Percentiles rank a stretch among this genome's conserved stretches.
Evolutionary conservation across 2,113 vertebrate species (phyloP).

Genomic region (Epinephelus moara): DNA sequence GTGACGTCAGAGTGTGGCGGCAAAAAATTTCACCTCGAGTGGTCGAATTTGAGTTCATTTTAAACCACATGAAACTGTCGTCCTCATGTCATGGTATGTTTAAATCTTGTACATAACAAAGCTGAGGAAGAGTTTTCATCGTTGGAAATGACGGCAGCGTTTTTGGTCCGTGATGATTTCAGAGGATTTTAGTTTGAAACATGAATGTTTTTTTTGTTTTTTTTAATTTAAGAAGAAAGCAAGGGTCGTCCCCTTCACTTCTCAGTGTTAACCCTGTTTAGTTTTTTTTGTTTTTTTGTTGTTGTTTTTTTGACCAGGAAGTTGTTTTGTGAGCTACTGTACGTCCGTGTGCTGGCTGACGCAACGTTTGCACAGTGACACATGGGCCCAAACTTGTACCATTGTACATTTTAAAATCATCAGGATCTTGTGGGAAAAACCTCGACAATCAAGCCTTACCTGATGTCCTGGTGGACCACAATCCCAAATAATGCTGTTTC

Average conservation of each 20-base stretch:
- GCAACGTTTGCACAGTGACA: slow-evolving; percentile 13
- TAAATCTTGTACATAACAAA: slow-evolving; percentile 84
- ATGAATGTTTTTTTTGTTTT: slow-evolving; percentile 73
- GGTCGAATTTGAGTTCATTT: slow-evolving; percentile 74
- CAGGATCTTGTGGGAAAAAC: slow-evolving; percentile 38
- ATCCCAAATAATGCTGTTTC: slow-evolving; percentile 42
- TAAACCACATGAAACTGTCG: slow-evolving; percentile 67
- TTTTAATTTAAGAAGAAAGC: slow-evolving; percentile 13
- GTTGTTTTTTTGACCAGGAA: slow-evolving; percentile 25
- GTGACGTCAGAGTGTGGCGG: slow-evolving; percentile 71
- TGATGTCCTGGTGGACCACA: slow-evolving; percentile 47
- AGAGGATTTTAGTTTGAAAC: slow-evolving; percentile 71
- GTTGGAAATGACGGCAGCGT: slow-evolving; percentile 57
- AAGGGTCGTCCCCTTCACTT: slow-evolving; percentile 55
- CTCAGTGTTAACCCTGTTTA: slow-evolving; percentile 63
- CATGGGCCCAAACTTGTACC: slow-evolving; percentile 38
- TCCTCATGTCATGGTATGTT: slow-evolving; percentile 79
- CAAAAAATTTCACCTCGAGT: slow-evolving; percentile 63
- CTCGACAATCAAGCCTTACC: slow-evolving; percentile 53
- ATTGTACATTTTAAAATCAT: slow-evolving; percentile 20
- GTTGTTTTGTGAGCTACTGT: slow-evolving; percentile 44
- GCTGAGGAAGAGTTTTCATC: slow-evolving; percentile 77
- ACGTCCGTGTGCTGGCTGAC: slow-evolving; percentile 9
- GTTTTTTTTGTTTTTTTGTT: slow-evolving; percentile 7
- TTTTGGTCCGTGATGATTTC: slow-evolving; percentile 53